Base-by-base conservation (phyloP, 2,888 invertebrate species). In the Eristalis tenax region DNA sequence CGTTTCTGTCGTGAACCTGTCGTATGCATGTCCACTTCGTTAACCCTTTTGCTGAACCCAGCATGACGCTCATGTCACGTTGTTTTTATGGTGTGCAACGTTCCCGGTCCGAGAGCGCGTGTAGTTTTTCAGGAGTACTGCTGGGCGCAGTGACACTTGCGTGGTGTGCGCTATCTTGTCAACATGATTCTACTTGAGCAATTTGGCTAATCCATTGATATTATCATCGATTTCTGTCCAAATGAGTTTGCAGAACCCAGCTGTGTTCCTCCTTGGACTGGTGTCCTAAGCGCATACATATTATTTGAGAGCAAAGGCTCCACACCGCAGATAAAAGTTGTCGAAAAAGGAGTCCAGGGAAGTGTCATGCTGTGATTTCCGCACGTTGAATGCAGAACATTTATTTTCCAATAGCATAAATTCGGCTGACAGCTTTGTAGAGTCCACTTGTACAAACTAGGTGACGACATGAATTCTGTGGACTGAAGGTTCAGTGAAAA, bases 1-100 rank as follows among this genome's bases (percentile, higher is more conserved):
- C 59, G 59, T 26, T n/a, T 10, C 23, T 56, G 13, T n/a, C 26
- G 61, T 15, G 50, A 66, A 43, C 38, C 13, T 50, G 40, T 38
- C 70, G 38, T 70, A 26, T 4, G 71, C 59, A 26, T 40, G 22
- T 35, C 22, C 32, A 32, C 59, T 79, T 71, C 40, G 71, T 79
- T 65, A 73, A 64, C 57, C 57, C 68, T 77, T 50, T 59, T 28
- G 40, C 40, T 57, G 35, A 38, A 22, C 23, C n/a, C 65, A 65
- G 74, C 22, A 11, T 38, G 65, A 74, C 32, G 50, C 22, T n/a
- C 61, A 13, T 38, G 64, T 65, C 64, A 65, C 22, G 50, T 64
- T 64, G 71, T 2, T 73, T 50, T 73, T 50, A 32, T 73, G 32
- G 40, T 26, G 40, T 40, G 59, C 32, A 32, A 22, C n/a, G 18